Evolutionary conservation across 1,140 invertebrate species (phyloP).

Genomic region (Thereuonema tuberculata): DNA sequence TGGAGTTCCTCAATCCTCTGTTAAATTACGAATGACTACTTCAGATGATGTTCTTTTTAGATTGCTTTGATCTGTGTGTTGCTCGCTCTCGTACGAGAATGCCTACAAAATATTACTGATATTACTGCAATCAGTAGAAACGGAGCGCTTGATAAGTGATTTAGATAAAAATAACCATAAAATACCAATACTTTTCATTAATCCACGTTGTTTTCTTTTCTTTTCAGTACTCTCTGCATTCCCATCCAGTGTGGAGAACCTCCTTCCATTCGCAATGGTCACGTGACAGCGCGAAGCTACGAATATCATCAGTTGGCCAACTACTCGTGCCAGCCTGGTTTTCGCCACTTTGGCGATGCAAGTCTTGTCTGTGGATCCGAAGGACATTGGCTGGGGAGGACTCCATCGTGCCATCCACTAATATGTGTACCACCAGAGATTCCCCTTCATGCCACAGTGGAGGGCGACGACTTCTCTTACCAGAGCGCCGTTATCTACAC

Average conservation of each 20-base stretch:
- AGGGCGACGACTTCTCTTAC: conserved; percentile 13
- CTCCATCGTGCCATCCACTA: conserved; percentile 22
- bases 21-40: no score
- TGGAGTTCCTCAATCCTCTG: no score
- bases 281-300: conserved; percentile 24
- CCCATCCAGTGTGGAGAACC: conserved; percentile 23
- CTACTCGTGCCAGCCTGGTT: conserved; percentile 37
- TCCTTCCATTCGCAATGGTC: conserved; percentile 16
- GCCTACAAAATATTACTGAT: no score
- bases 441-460: conserved; percentile 19
- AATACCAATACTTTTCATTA: no score
- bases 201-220: no score
- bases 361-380: conserved; percentile 13
- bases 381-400: conserved; percentile 21
- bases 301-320: conserved; percentile 32
- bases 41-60: no score
- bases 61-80: no score
- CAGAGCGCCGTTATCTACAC: conserved; percentile 20
- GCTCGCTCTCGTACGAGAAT: no score
- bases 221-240: conserved; percentile 18
- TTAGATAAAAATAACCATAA: no score
- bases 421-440: conserved; percentile 23
- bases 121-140: no score
- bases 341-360: conserved; percentile 23
- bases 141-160: no score